Evolutionary conservation across 2,113 vertebrate genomes (phyloP), one percentile per base, ranked within the genome.

Genomic region (Leptosomus discolor): DNA sequence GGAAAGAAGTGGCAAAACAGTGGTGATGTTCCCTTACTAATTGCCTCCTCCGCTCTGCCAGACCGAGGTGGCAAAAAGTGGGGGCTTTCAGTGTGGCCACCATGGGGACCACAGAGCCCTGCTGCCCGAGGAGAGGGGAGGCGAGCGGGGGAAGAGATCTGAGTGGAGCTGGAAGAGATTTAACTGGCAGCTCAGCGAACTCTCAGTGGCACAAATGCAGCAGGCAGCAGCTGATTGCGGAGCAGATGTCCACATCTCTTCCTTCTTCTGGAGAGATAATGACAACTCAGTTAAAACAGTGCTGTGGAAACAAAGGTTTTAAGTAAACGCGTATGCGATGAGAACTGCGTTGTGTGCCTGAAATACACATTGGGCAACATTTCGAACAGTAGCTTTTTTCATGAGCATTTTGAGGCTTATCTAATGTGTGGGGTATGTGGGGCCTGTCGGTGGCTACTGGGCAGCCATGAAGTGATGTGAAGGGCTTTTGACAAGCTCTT

Each of bases 331-430:
- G 2, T 45, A 1, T 4, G 26, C 1, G 27, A 12, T 45, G 24
- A 53, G 48, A 17, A 36, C 6, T 15, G 12, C 2, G 37, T 4
- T 11, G 11, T 5, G 67, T 26, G 36, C n/a, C 69, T 22, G 71
- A 12, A 6, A 14, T 29, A 15, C 2, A 0, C 3, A 1, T 3
- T 12, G 43, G 46, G 17, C 45, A 12, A 1, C 2, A 4, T 23
- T 34, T 29, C 63, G 3, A n/a, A 6, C 7, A 12, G 3, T 3
- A 21, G 20, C 11, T 8, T 1, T 26, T 5, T 54, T 27, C 30
- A 5, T 1, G 3, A 39, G 27, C 16, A 53, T 3, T 7, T 26
- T 11, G 36, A 29, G 60, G 17, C 26, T 51, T 13, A 4, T 9
- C 54, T 29, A 20, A 8, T 3, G 3, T 4, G 27, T 12, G 56